Evolutionary conservation across 2,797 vertebrate species (phyloP), one percentile per base, ranked within the genome.

Genomic region (Acipenser transmontanus): DNA sequence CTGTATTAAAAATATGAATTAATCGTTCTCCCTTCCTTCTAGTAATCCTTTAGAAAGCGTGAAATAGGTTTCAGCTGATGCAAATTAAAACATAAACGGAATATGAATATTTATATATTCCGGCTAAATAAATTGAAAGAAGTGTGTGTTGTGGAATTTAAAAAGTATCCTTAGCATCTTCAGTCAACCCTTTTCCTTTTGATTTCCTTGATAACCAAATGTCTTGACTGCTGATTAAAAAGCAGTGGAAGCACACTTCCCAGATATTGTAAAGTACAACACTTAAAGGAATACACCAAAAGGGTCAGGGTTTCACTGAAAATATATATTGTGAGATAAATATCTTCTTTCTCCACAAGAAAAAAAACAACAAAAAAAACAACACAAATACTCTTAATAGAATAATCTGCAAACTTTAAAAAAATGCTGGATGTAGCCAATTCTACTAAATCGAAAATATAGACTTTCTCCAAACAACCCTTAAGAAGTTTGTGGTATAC

Each of bases 21-120:
- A 61, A 66, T 61, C 67, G 54, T 63, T 51, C 66, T 68, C 62
- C 12, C 61, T 63, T 62, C 59, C 66, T 65, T 68, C 52, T 57
- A 66, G 63, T 70, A 70, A 73, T 70, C 72, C 63, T 70, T 72
- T 70, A 67, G 66, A 65, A 59, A 68, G 68, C 57, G 48, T 73
- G 69, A 73, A 66, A 73, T 71, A 68, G 66, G 66, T 70, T 68
- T 68, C 50, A 60, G 52, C 61, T 70, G 61, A 60, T 66, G 65
- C 59, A 73, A 73, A 73, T 73, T 64, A 69, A 69, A 61, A 67
- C 64, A 56, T 57, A 51, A 69, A 65, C 62, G 47, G 59, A 65
- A 68, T 63, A 64, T 57, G 57, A 71, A 71, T 49, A 68, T 67
- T 54, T 57, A 64, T 63, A 68, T 68, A 65, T 70, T 61, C 62